phyloP scores from a whole-genome alignment of 2,797 vertebrate species.

The Parambassis ranga region DNA sequence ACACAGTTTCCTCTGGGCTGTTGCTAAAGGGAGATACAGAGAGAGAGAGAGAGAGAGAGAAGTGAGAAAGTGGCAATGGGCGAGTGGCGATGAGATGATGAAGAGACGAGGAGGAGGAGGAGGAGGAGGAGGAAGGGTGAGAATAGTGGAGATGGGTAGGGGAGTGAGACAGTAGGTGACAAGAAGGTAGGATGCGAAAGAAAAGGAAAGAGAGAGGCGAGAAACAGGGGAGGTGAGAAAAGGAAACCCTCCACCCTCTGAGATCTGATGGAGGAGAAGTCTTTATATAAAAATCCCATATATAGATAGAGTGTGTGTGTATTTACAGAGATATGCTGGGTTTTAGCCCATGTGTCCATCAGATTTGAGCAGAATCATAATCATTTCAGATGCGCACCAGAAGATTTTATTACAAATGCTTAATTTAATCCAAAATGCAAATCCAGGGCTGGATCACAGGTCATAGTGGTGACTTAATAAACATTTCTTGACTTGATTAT shows the following conservation, averaged over 20 bases:
- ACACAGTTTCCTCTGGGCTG: constrained; percentile 35
- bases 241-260: constrained; percentile 25
- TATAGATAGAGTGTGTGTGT: too few species aligned
- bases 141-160: constrained; percentile 11
- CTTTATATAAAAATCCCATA: too few species aligned
- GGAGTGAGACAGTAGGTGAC: constrained; percentile 21
- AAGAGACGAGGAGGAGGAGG: neutral
- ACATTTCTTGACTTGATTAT: too few species aligned
- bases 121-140: constrained; percentile 7
- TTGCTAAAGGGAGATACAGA: constrained; percentile 41
- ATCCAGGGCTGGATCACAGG: too few species aligned
- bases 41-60: constrained; percentile 7
- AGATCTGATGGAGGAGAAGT: neutral
- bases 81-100: constrained; percentile 39
- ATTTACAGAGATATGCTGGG: too few species aligned
- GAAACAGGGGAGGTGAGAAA: constrained; percentile 44
- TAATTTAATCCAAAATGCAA: too few species aligned
- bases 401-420: too few species aligned
- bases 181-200: constrained; percentile 15
- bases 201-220: neutral
- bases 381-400: too few species aligned
- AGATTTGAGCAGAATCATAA: too few species aligned
- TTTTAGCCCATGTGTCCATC: too few species aligned
- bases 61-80: constrained; percentile 27
- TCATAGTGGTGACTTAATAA: too few species aligned